Conservation (phyloP, 1,140 invertebrate genomes). For the Orchesella cincta region DNA sequence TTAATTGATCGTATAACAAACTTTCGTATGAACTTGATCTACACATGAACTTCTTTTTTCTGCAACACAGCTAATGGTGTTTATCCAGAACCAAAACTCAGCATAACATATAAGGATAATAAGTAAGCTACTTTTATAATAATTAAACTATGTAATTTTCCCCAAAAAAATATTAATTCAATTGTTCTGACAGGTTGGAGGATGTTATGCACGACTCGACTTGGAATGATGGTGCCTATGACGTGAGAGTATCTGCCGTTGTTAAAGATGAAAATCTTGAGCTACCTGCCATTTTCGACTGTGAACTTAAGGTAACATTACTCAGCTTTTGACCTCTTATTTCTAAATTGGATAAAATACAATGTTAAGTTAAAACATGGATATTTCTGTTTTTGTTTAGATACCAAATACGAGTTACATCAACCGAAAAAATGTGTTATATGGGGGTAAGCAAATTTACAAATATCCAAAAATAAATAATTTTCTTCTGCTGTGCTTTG, state of each 20-base stretch:
- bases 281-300: slow-evolving; percentile 26
- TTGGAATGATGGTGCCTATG: slow-evolving; percentile 29
- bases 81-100: slow-evolving; percentile 26
- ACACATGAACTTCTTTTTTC: background rate
- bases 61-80: slow-evolving; percentile 1
- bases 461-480: background rate
- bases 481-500: background rate
- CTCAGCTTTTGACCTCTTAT: background rate
- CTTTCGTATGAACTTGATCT: background rate
- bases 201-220: slow-evolving; percentile 7
- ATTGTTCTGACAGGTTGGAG: background rate
- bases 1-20: background rate
- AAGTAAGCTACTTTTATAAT: background rate
- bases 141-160: background rate
- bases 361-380: too few species aligned
- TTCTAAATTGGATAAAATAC: too few species aligned
- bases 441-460: slow-evolving; percentile 9
- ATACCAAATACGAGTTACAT: slow-evolving; percentile 30
- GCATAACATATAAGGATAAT: slow-evolving; percentile 10
- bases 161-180: background rate
- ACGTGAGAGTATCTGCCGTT: background rate
- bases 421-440: background rate
- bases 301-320: slow-evolving; percentile 31
- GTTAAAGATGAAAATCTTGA: slow-evolving; percentile 5
- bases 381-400: background rate